phyloP scores from a whole-genome alignment of 2,797 vertebrate species.

The Menidia menidia region DNA sequence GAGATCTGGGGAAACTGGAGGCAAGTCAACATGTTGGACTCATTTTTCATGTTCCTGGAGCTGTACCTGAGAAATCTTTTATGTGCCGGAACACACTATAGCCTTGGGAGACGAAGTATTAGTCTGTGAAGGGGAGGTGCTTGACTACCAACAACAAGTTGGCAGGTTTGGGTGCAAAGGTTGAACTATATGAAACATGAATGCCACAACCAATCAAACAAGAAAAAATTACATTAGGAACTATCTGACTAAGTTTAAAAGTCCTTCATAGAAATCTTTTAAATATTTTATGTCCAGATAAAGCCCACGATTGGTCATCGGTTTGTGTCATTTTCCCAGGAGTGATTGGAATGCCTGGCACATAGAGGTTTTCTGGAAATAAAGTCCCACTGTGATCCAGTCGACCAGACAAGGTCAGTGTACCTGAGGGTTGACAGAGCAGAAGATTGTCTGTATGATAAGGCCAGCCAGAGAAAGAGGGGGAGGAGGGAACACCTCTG shows the following conservation, averaged over 20 bases:
- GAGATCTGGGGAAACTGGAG: not conserved
- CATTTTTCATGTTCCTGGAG: not conserved
- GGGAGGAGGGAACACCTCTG: constrained; percentile 59
- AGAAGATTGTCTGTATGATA: constrained; percentile 75
- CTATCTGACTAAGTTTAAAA: constrained; percentile 17
- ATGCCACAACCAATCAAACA: not conserved
- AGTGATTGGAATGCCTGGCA: constrained; percentile 68
- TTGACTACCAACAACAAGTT: not conserved
- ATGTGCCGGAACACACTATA: not conserved
- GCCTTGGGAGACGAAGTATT: too few species aligned
- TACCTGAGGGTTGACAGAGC: constrained; percentile 73
- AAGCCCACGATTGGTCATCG: constrained; percentile 36
- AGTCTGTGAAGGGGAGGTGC: not conserved
- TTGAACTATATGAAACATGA: not conserved
- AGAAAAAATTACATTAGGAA: constrained; percentile 5
- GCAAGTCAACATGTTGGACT: not conserved
- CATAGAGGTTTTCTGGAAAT: constrained; percentile 59
- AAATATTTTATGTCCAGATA: constrained; percentile 43
- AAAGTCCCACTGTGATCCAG: constrained; percentile 68
- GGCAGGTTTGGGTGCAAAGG: not conserved
- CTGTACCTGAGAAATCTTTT: not conserved
- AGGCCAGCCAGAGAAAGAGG: constrained; percentile 46
- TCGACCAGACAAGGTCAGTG: constrained; percentile 65
- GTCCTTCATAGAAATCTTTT: constrained; percentile 24
- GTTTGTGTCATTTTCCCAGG: constrained; percentile 70